phyloP scores from a whole-genome alignment of 1,140 invertebrate species.

The Drosophila suzukii region DNA sequence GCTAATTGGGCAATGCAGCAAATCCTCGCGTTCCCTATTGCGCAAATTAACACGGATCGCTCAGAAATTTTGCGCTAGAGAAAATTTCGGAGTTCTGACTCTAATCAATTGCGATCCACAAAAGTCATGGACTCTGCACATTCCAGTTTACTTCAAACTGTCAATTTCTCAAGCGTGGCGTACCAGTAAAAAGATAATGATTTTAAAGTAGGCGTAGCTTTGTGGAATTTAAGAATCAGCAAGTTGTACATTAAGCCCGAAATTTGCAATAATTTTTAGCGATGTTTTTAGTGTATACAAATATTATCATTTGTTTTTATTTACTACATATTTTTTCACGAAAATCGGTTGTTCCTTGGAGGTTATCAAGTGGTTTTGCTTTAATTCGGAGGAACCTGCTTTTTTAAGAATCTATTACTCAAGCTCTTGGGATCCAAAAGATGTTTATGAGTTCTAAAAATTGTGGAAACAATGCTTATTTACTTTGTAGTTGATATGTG shows the following conservation, averaged over 20 bases:
- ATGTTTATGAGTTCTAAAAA: neutral
- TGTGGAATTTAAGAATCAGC: no score
- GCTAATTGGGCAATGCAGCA: constrained; percentile 57
- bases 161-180: constrained; percentile 15
- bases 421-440: neutral
- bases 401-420: neutral
- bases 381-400: neutral
- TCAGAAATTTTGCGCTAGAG: constrained; percentile 61
- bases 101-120: constrained; percentile 38
- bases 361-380: neutral
- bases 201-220: neutral
- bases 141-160: constrained; percentile 13
- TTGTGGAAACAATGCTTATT: neutral
- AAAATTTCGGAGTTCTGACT: constrained; percentile 36
- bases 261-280: neutral
- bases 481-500: neutral
- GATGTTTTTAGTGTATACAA: neutral
- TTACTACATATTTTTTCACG: neutral
- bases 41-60: constrained; percentile 52
- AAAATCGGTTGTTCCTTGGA: neutral
- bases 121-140: constrained; percentile 37
- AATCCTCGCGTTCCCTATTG: constrained; percentile 30
- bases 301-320: neutral
- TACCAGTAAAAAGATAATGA: neutral
- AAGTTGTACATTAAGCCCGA: neutral